Percentiles rank a stretch among this genome's conserved stretches.
These are phyloP conservation scores for Bothrops alternatus DNA, from an alignment of 2,797 vertebrate genomes.

Conservation along the genomic window DNA sequence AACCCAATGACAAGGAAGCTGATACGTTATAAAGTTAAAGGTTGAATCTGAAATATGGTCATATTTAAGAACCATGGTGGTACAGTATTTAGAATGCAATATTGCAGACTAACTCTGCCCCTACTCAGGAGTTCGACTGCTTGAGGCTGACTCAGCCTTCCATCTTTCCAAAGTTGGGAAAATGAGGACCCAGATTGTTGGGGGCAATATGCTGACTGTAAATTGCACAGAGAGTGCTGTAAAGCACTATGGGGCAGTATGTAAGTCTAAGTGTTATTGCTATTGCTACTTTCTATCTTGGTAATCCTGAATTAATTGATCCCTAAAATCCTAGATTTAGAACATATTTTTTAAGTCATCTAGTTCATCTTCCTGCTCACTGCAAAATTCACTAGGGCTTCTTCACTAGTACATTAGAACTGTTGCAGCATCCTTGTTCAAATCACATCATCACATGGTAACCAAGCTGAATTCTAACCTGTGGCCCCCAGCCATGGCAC, in stretches of 20 bases:
- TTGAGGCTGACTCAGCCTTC: neutral
- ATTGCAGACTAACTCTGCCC: neutral
- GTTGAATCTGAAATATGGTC: neutral
- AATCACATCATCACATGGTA: too few species aligned
- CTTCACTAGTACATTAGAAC: neutral
- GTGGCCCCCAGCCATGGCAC: slow-evolving; percentile 92
- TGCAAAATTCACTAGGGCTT: neutral
- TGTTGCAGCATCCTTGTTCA: neutral
- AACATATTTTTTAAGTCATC: neutral
- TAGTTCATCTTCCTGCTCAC: neutral
- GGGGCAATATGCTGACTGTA: neutral
- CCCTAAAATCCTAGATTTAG: neutral
- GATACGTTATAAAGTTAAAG: neutral
- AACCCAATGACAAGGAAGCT: neutral
- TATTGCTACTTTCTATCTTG: neutral
- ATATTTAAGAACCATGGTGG: neutral
- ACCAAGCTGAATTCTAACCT: slow-evolving; percentile 73
- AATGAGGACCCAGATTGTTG: neutral
- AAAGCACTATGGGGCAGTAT: neutral
- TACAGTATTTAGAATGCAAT: neutral
- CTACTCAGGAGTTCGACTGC: neutral
- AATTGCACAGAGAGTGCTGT: neutral
- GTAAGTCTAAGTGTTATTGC: neutral
- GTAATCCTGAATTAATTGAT: neutral
- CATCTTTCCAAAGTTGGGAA: neutral